A percentile compares a stretch with the other conserved stretches of the same genome.
These are phyloP conservation scores for Chelon auratus DNA, from an alignment of 2,797 vertebrate species.

Conservation along the genomic window DNA sequence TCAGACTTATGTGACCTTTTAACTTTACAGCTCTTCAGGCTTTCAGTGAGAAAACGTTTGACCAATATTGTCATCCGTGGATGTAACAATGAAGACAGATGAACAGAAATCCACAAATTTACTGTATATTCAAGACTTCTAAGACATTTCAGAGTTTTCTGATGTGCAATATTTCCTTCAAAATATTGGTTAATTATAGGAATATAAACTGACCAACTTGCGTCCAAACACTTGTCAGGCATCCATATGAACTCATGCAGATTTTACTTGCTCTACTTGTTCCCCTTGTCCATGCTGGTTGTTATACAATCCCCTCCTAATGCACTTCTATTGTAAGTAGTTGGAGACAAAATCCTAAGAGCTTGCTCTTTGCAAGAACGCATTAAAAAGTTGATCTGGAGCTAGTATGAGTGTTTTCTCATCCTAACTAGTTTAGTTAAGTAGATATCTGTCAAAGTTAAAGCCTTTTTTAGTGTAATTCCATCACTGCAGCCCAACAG, in stretches of 20 bases:
- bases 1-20: conserved; percentile 4
- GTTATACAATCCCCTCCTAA: not conserved
- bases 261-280: no score
- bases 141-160: no score
- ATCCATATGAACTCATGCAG: not conserved
- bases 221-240: not conserved
- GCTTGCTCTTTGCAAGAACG: not conserved
- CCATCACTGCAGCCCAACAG: conserved; percentile 2
- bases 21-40: conserved; percentile 1
- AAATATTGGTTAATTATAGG: no score
- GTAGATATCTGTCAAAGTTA: not conserved
- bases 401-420: not conserved
- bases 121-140: no score
- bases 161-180: no score
- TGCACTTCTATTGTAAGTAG: not conserved
- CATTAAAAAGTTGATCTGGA: not conserved
- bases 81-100: no score
- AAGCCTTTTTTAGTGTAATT: conserved; percentile 4
- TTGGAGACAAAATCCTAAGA: not conserved
- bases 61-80: no score
- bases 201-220: no score
- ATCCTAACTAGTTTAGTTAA: not conserved
- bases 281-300: not conserved
- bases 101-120: no score
- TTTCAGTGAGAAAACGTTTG: not conserved